Conservation (phyloP, 2,888 invertebrate species). For the Hyles lineata region DNA sequence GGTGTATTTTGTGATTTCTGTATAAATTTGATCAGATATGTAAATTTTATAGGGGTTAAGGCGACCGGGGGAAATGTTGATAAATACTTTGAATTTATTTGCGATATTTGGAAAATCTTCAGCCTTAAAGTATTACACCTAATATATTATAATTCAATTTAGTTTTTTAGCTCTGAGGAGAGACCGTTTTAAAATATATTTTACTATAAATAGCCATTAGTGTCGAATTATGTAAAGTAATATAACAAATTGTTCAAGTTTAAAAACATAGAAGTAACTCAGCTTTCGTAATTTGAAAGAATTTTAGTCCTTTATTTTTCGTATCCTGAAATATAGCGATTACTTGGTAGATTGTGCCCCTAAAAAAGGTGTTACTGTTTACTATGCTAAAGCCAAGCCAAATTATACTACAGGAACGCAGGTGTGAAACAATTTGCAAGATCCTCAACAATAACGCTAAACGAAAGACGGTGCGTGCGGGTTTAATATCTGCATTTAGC, state of each 20-base stretch:
- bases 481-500: constrained; percentile 14
- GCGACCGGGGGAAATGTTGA: constrained; percentile 3
- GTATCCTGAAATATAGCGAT: no score
- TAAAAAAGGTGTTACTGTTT: no score
- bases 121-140: background rate
- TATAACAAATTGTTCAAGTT: no score
- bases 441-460: constrained; percentile 16
- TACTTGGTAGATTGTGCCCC: background rate
- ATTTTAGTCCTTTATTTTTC: no score
- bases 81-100: constrained; percentile 6
- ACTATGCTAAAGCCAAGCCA: no score
- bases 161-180: no score
- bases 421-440: constrained; percentile 22
- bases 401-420: constrained; percentile 14
- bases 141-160: background rate
- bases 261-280: no score
- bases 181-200: no score
- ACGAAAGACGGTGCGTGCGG: constrained; percentile 1
- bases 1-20: constrained; percentile 27
- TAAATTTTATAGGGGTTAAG: constrained; percentile 11
- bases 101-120: background rate
- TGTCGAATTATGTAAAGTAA: no score
- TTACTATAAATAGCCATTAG: no score
- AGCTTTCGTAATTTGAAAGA: no score
- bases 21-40: constrained; percentile 25